Evolutionary conservation across 1,140 invertebrate genomes (phyloP).

Genomic region (Musca vetustissima): DNA sequence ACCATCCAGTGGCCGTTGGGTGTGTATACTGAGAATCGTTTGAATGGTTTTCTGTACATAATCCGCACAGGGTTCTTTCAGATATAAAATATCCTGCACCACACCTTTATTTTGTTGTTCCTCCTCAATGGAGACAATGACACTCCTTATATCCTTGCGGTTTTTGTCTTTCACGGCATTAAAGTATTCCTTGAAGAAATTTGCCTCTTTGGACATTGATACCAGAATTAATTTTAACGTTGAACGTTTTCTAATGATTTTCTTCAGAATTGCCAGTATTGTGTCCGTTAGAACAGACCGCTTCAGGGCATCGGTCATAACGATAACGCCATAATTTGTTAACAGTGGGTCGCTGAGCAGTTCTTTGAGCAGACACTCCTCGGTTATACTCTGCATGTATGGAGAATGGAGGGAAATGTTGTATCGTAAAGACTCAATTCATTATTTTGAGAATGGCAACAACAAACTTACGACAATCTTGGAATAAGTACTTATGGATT

Average conservation of each 20-base stretch:
- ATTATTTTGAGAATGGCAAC: background rate
- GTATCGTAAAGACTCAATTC: slow-evolving; percentile 13
- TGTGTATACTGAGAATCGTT: slow-evolving; percentile 87
- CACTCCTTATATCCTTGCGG: slow-evolving; percentile 60
- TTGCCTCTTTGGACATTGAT: slow-evolving; percentile 94
- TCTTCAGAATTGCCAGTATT: slow-evolving; percentile 90
- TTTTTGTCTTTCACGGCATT: slow-evolving; percentile 60
- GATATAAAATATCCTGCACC: slow-evolving; percentile 73
- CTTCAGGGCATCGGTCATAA: slow-evolving; percentile 97
- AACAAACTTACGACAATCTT: slow-evolving; percentile 76
- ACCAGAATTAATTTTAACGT: slow-evolving; percentile 86
- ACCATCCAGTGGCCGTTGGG: slow-evolving; percentile 71
- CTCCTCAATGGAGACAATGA: slow-evolving; percentile 89
- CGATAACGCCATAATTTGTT: slow-evolving; percentile 84
- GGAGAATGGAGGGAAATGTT: background rate
- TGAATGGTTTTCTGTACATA: slow-evolving; percentile 88
- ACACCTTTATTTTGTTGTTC: too few relatives aligned
- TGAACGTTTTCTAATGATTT: slow-evolving; percentile 83
- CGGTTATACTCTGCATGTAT: slow-evolving; percentile 85
- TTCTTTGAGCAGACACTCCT: slow-evolving; percentile 91
- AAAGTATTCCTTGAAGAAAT: slow-evolving; percentile 85
- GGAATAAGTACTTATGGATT: slow-evolving; percentile 64
- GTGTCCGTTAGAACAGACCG: slow-evolving; percentile 91
- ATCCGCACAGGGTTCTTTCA: slow-evolving; percentile 83
- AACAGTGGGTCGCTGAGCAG: slow-evolving; percentile 94